A percentile compares a stretch with the other conserved stretches of the same genome.
These are phyloP conservation scores for Thinocorus orbignyianus DNA, from an alignment of 2,113 vertebrate species.

Conservation along the genomic window DNA sequence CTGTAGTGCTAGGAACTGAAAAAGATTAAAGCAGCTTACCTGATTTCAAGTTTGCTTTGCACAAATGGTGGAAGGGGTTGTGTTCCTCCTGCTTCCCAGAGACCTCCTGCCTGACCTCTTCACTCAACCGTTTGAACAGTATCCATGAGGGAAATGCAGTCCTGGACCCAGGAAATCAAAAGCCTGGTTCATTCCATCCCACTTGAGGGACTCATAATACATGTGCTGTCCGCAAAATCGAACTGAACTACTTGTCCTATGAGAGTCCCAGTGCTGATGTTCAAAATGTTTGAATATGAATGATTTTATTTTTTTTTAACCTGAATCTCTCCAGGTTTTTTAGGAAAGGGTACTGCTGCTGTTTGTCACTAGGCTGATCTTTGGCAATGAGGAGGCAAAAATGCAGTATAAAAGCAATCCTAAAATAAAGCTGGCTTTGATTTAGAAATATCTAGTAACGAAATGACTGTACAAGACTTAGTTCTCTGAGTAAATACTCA, in stretches of 20 bases:
- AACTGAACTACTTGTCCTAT: not conserved
- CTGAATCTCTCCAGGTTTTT: not conserved
- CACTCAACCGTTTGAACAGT: not conserved
- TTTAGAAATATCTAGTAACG: not conserved
- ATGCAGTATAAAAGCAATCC: not conserved
- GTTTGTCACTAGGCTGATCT: not conserved
- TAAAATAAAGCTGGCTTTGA: not conserved
- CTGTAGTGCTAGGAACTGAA: not conserved
- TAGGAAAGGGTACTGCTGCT: not conserved
- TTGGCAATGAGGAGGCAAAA: not conserved
- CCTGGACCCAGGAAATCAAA: not conserved
- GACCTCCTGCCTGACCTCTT: not conserved
- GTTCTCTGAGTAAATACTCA: not conserved
- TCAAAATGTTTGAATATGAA: not conserved
- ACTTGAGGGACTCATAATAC: not conserved
- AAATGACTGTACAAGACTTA: not conserved
- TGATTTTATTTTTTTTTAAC: not conserved
- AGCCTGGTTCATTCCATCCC: not conserved
- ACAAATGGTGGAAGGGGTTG: not conserved
- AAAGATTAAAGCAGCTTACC: not conserved
- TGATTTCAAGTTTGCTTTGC: not conserved
- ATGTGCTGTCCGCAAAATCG: not conserved
- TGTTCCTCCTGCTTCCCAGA: not conserved
- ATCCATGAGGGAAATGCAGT: not conserved
- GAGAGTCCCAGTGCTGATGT: not conserved